These are phyloP conservation scores for Onychostoma macrolepis DNA, from an alignment of 2,113 vertebrate genomes.

Conservation along the genomic window DNA sequence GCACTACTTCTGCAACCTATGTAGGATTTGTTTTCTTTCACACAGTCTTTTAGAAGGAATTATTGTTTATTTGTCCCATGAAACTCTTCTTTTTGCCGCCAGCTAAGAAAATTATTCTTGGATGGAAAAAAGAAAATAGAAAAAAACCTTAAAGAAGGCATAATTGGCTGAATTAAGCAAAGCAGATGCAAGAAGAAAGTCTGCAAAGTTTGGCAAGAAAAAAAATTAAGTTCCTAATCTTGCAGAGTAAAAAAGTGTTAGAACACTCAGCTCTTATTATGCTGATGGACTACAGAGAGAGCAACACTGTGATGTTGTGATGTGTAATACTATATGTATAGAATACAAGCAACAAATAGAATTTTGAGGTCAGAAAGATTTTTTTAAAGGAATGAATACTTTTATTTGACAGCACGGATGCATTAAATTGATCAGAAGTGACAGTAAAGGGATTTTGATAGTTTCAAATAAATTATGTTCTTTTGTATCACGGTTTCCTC, in stretches of 20 bases:
- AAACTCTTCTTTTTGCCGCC: not conserved
- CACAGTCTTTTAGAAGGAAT: not conserved
- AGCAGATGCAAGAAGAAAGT: not conserved
- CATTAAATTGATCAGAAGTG: not conserved
- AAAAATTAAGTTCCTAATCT: slow-evolving; percentile 5
- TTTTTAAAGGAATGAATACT: too few species aligned
- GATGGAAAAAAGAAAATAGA: not conserved
- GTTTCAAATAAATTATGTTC: not conserved
- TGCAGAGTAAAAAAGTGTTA: not conserved
- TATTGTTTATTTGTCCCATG: not conserved
- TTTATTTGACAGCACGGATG: not conserved
- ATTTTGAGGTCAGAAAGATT: not conserved
- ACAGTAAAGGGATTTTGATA: not conserved
- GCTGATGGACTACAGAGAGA: not conserved
- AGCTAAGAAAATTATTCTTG: not conserved
- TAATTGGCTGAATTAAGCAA: not conserved
- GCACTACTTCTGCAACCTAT: not conserved
- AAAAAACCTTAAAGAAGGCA: not conserved
- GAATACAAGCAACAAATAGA: too few species aligned
- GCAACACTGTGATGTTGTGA: not conserved
- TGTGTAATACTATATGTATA: not conserved
- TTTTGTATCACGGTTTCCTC: not conserved
- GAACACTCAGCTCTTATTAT: not conserved
- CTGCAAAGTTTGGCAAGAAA: not conserved
- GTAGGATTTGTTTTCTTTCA: not conserved